Percentiles rank a stretch among this genome's conserved stretches.
Evolutionary conservation across 2,113 vertebrate genomes (phyloP).

Genomic region (Meriones unguiculatus): DNA sequence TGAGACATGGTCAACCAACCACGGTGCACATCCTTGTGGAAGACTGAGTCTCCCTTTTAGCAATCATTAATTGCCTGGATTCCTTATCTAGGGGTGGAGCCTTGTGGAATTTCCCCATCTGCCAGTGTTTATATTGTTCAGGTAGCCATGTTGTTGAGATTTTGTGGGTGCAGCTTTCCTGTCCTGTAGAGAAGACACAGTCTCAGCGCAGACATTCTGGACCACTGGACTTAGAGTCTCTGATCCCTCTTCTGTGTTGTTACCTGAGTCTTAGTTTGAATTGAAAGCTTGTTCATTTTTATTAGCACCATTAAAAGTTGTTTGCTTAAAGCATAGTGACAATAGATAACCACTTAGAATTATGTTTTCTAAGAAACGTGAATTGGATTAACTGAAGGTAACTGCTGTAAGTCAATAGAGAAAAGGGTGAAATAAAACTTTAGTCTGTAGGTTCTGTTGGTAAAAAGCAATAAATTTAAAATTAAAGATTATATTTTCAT

Average conservation of each 20-base stretch:
- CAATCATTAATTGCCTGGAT: neutral
- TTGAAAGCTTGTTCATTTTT: slow-evolving; percentile 11
- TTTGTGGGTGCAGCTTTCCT: neutral
- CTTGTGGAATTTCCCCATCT: neutral
- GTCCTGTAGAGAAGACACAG: neutral
- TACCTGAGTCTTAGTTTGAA: neutral
- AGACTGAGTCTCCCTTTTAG: neutral
- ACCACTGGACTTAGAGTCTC: neutral
- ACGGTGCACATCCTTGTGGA: neutral
- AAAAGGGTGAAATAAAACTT: slow-evolving; percentile 16
- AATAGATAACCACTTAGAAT: neutral
- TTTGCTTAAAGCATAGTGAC: slow-evolving; percentile 10
- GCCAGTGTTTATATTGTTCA: neutral
- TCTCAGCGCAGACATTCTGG: neutral
- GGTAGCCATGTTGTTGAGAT: neutral
- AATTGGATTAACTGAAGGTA: neutral
- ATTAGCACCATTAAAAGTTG: neutral
- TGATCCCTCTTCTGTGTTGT: neutral
- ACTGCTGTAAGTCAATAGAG: neutral
- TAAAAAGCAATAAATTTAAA: slow-evolving; percentile 27
- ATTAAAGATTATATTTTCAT: neutral
- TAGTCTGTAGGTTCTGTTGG: neutral
- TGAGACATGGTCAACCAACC: neutral
- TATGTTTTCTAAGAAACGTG: neutral
- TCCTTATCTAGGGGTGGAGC: neutral